These are phyloP conservation scores for Piscicola geometra DNA, from an alignment of 2,888 invertebrate genomes.

Conservation along the genomic window DNA sequence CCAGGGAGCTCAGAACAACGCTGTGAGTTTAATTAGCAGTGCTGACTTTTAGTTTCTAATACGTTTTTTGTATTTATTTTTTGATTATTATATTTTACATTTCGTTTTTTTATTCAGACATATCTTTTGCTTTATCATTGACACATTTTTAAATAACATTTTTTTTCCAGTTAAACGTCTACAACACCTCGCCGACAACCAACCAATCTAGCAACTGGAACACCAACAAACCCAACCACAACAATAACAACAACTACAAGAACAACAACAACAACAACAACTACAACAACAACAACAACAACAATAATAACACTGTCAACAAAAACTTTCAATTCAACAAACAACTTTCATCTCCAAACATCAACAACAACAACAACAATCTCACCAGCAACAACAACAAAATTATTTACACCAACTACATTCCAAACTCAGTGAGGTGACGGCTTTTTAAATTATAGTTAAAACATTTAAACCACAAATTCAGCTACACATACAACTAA, in stretches of 20 bases:
- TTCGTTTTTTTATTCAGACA: neutral
- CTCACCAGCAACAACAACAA: constrained; percentile 18
- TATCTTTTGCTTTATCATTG: neutral
- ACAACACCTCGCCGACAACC: neutral
- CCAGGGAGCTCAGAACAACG: neutral
- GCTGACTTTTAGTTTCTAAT: neutral
- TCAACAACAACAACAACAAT: constrained; percentile 6
- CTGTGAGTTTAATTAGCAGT: neutral
- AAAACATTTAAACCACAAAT: too few relatives aligned
- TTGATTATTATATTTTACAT: neutral
- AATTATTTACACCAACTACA: constrained; percentile 16
- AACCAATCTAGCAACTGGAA: neutral
- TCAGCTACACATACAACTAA: too few relatives aligned
- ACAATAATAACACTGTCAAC: constrained; percentile 17
- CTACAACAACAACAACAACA: constrained; percentile 7
- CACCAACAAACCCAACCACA: neutral
- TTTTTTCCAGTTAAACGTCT: constrained; percentile 9
- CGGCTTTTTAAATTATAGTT: too few relatives aligned
- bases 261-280: neutral
- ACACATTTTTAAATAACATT: too few relatives aligned
- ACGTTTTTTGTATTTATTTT: neutral
- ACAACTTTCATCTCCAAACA: neutral
- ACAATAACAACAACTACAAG: too few relatives aligned
- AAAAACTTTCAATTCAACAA: constrained; percentile 1
- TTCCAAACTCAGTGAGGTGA: neutral